Conservation (phyloP, 2,113 vertebrate species). For the Cricetomys ansorgei region DNA sequence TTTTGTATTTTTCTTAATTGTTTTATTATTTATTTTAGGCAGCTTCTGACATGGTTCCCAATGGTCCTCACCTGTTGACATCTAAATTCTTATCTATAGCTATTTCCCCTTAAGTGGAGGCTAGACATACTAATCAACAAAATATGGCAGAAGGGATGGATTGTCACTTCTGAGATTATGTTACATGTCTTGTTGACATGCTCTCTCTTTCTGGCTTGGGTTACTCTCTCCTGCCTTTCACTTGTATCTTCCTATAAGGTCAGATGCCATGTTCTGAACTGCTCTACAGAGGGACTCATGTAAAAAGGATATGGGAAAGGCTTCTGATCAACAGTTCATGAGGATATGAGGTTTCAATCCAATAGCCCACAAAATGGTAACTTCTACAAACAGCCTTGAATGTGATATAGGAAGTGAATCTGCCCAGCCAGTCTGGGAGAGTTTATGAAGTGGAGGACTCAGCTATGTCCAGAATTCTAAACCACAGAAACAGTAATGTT, state of each 20-base stretch:
- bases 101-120: background rate
- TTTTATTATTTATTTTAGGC: constrained; percentile 36
- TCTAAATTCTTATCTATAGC: background rate
- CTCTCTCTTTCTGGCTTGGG: background rate
- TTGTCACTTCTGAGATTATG: background rate
- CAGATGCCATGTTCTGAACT: background rate
- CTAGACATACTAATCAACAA: background rate
- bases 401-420: background rate
- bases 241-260: background rate
- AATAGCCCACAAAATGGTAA: background rate
- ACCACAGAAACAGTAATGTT: background rate
- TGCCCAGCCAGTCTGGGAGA: background rate
- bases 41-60: background rate
- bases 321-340: background rate
- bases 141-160: background rate
- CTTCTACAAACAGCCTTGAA: background rate
- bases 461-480: background rate
- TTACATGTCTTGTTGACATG: background rate
- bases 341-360: background rate
- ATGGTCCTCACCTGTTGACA: background rate
- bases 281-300: background rate
- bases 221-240: background rate
- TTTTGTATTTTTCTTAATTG: constrained; percentile 52
- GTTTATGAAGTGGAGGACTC: constrained; percentile 1
- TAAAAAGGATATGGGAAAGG: background rate